A percentile compares a stretch with the other conserved stretches of the same genome.
Evolutionary conservation across 1,140 invertebrate species (phyloP).

Genomic region (Halyomorpha halys): DNA sequence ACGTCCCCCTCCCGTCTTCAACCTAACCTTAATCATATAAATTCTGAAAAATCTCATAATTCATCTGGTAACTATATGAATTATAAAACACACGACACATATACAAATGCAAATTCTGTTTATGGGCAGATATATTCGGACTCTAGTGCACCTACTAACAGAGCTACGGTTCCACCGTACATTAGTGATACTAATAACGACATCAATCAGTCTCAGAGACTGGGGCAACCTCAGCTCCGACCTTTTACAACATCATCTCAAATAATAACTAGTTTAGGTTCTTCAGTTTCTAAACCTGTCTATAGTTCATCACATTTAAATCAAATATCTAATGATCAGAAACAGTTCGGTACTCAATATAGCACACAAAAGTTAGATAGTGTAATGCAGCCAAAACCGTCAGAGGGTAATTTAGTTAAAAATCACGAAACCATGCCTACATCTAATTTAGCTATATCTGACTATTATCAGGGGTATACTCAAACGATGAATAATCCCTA

Average conservation of each 20-base stretch:
- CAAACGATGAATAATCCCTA: constrained; percentile 1
- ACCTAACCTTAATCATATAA: constrained; percentile 22
- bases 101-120: constrained; percentile 10
- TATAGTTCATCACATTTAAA: constrained; percentile 7
- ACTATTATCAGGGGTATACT: background rate
- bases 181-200: constrained; percentile 5
- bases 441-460: background rate
- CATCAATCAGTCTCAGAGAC: constrained; percentile 4
- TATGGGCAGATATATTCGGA: constrained; percentile 8
- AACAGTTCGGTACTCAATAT: background rate
- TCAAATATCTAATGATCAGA: constrained; percentile 6
- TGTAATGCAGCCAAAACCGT: background rate
- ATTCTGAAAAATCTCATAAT: constrained; percentile 18
- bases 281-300: background rate
- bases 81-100: constrained; percentile 1
- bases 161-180: background rate
- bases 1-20: constrained; percentile 28
- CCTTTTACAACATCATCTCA: background rate
- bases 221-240: background rate
- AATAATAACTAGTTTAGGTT: constrained; percentile 1
- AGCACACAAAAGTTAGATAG: background rate
- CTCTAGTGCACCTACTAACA: constrained; percentile 8
- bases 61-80: constrained; percentile 2
- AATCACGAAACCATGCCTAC: background rate
- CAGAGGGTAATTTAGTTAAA: background rate